A percentile compares a stretch with the other conserved stretches of the same genome.
These are phyloP conservation scores for Peromyscus eremicus DNA, from an alignment of 2,797 vertebrate species.

Conservation along the genomic window DNA sequence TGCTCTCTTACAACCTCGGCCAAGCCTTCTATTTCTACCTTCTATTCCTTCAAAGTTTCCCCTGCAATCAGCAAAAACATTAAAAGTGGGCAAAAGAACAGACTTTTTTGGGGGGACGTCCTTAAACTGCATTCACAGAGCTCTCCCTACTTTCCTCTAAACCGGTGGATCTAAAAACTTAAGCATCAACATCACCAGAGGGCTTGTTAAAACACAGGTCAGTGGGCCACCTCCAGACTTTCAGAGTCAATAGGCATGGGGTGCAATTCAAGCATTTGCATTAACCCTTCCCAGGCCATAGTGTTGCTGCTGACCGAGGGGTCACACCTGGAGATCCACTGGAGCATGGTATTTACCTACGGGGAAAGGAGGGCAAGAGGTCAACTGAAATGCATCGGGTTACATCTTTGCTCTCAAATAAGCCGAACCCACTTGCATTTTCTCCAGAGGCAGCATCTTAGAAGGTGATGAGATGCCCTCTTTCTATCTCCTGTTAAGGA, in stretches of 20 bases:
- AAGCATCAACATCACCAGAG: neutral
- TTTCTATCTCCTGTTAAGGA: neutral
- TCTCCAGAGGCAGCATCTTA: neutral
- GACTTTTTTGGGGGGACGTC: neutral
- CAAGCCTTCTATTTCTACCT: neutral
- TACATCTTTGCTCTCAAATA: constrained; percentile 39
- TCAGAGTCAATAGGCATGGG: neutral
- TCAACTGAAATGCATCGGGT: constrained; percentile 32
- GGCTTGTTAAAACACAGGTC: neutral
- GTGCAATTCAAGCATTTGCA: neutral
- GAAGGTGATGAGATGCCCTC: neutral
- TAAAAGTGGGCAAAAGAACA: neutral
- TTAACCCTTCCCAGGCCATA: neutral
- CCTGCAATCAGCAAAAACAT: neutral
- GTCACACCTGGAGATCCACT: neutral
- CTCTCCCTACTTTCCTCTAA: constrained; percentile 6
- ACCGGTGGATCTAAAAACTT: neutral
- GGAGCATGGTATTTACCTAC: neutral
- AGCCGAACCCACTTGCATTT: neutral
- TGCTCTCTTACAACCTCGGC: neutral
- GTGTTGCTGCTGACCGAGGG: neutral
- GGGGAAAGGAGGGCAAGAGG: neutral
- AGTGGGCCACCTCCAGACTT: neutral
- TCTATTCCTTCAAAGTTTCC: constrained; percentile 47
- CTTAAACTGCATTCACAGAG: neutral